These are phyloP conservation scores for Pavo muticus DNA, from an alignment of 2,113 vertebrate species.

Conservation along the genomic window DNA sequence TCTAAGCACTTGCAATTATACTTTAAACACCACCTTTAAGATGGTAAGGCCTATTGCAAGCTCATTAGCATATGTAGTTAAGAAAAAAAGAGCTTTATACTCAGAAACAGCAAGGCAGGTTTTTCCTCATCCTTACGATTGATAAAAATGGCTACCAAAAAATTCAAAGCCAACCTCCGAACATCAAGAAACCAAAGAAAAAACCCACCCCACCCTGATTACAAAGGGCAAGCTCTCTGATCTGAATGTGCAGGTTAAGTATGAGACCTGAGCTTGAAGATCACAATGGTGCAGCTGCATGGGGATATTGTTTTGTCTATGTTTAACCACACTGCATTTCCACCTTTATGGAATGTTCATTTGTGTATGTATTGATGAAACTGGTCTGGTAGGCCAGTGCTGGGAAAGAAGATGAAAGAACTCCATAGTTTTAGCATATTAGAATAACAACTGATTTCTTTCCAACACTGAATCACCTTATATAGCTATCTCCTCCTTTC, in stretches of 20 bases:
- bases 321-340: background rate
- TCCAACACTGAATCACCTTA: background rate
- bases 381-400: background rate
- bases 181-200: background rate
- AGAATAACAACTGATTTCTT: background rate
- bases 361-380: background rate
- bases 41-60: background rate
- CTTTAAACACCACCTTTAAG: constrained; percentile 50
- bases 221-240: background rate
- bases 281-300: background rate
- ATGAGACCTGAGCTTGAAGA: background rate
- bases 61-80: background rate
- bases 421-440: background rate
- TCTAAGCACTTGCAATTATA: constrained; percentile 42
- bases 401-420: background rate
- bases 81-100: background rate
- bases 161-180: background rate
- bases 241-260: background rate
- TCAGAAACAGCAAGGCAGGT: background rate
- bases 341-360: background rate
- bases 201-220: background rate
- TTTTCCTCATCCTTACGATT: background rate
- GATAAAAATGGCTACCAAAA: background rate
- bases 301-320: background rate
- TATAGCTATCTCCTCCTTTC: background rate